Percentiles rank a stretch among this genome's conserved stretches.
Evolutionary conservation across 1,140 invertebrate genomes (phyloP).

Genomic region (Reticulitermes speratus): DNA sequence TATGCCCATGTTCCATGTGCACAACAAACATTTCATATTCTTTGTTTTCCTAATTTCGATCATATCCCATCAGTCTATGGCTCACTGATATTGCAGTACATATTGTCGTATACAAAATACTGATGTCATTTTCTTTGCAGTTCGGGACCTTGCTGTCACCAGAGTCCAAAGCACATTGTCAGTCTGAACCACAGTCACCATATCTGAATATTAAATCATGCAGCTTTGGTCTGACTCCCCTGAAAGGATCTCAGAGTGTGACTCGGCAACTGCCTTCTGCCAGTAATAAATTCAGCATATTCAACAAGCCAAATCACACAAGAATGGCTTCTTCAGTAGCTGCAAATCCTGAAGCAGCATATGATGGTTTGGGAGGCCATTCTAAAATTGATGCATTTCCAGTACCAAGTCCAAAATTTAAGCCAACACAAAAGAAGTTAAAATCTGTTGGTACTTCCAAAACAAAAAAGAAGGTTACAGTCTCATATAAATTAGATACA

Average conservation of each 20-base stretch:
- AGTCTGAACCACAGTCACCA: neutral
- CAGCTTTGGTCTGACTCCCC: constrained; percentile 7
- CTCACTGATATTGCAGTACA: too few relatives aligned
- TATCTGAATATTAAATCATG: constrained; percentile 21
- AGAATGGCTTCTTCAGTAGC: neutral
- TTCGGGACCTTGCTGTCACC: neutral
- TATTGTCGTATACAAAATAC: too few relatives aligned
- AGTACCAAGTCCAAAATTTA: constrained; percentile 34
- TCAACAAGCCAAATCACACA: neutral
- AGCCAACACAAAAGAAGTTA: constrained; percentile 33
- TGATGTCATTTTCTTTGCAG: neutral
- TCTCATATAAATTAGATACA: neutral
- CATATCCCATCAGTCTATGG: too few relatives aligned
- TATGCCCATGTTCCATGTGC: too few relatives aligned
- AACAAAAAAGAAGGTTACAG: neutral
- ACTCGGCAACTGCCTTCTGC: neutral
- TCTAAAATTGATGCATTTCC: constrained; percentile 43
- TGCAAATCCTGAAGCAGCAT: constrained; percentile 34
- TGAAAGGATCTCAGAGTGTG: neutral
- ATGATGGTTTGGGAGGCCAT: constrained; percentile 46
- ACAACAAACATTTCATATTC: too few relatives aligned
- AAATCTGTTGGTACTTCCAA: neutral
- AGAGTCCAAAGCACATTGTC: neutral
- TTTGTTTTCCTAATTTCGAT: too few relatives aligned
- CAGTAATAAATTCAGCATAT: constrained; percentile 6